Percentiles rank a stretch among this genome's conserved stretches.
Evolutionary conservation across 1,140 invertebrate genomes (phyloP).

Genomic region (Scaptodrosophila lebanonensis): DNA sequence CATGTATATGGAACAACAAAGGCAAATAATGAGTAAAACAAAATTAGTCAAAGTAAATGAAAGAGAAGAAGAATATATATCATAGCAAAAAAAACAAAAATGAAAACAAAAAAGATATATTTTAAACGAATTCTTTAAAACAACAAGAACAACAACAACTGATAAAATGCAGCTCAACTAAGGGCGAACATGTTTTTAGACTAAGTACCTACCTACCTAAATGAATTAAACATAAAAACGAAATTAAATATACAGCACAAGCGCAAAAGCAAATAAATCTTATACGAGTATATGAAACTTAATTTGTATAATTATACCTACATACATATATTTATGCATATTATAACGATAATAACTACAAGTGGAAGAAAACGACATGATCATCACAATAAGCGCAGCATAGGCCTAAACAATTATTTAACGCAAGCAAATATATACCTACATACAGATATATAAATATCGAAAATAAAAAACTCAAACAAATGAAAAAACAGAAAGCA

Average conservation of each 20-base stretch:
- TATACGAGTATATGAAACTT: constrained; percentile 13
- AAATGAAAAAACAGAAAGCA: constrained; percentile 37
- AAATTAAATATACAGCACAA: constrained; percentile 32
- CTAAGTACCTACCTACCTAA: constrained; percentile 74
- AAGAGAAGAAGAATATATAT: constrained; percentile 23
- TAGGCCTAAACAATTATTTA: constrained; percentile 56
- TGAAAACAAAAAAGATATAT: constrained; percentile 18
- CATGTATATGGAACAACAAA: constrained; percentile 43
- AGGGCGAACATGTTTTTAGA: constrained; percentile 61
- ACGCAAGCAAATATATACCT: constrained; percentile 24
- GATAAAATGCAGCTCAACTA: constrained; percentile 59
- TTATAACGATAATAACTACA: constrained; percentile 34
- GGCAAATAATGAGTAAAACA: constrained; percentile 52
- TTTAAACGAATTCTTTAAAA: constrained; percentile 56
- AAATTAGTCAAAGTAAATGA: constrained; percentile 33
- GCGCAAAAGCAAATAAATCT: constrained; percentile 2
- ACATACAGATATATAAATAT: constrained; percentile 32
- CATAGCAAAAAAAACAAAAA: constrained; percentile 41
- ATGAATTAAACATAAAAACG: constrained; percentile 45
- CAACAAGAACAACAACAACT: constrained; percentile 55
- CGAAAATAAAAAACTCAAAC: constrained; percentile 19
- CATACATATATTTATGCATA: constrained; percentile 21
- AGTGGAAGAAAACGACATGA: constrained; percentile 37
- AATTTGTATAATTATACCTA: constrained; percentile 20
- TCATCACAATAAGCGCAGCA: constrained; percentile 48